Base-by-base conservation (phyloP, 2,113 vertebrate genomes). In the Embiotoca jacksoni region DNA sequence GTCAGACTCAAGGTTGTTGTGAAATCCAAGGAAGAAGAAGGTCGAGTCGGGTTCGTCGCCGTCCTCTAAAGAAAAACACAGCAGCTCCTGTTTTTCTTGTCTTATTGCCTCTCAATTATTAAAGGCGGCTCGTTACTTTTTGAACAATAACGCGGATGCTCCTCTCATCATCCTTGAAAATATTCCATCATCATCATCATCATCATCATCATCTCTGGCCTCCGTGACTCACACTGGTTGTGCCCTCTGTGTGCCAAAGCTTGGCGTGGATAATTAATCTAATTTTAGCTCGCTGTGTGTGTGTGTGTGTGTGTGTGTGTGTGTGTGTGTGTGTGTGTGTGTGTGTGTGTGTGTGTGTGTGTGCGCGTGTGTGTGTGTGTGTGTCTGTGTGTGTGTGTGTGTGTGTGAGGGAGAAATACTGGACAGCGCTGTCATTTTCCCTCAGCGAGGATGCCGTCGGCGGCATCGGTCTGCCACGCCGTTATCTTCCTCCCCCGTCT, bases 211-310 rank as follows among this genome's bases (percentile, higher is more conserved):
- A 36, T 78, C 67, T 72, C 35, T 39, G 69, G 80, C 68, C 57
- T 54, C 35, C 64, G 7, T 88, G 89, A 82, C 54, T 88, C 70
- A 67, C 6, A 0, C 64, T 75, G 72, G 54, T 68, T 44, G 60
- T 74, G 80, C 58, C 79, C 78, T 79, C 72, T 72, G 63, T 63
- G 86, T 75, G 83, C 81, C 81, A 85, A 47, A 78, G 69, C 76
- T 68, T 61, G 71, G 39, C 80, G 41, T 83, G 64, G 87, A 88
- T 88, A 88, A 92, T 92, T 79, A 70, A 80, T 89, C 89, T 89
- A 87, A 89, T 88, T 93, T 92, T 86, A 94, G 89, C 59, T 16
- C 7, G 0, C 2, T 52, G 80, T 84, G 75, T 86, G 13, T 84
- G 71, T 54, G 82, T 61, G 73, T 64, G 68, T 77, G 73, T 77